Percentiles rank a stretch among this genome's conserved stretches.
These are phyloP conservation scores for Agrilus biguttatus DNA, from an alignment of 2,888 invertebrate species.

Conservation along the genomic window DNA sequence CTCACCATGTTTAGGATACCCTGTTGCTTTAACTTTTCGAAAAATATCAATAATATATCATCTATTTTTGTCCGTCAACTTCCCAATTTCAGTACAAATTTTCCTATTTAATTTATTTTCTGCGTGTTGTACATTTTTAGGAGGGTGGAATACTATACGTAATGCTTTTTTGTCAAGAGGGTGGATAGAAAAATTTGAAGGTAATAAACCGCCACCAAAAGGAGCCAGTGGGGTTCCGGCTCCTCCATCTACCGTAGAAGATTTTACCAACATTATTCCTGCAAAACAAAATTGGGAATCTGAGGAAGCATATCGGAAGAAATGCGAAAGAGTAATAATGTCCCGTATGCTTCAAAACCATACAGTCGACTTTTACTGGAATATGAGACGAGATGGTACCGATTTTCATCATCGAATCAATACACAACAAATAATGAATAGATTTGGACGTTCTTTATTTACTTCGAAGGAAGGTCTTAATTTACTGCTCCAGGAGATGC, in stretches of 20 bases:
- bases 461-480: conserved; percentile 87
- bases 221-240: not conserved
- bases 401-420: conserved; percentile 50
- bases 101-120: conserved; percentile 1
- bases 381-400: conserved; percentile 67
- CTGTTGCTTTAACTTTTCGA: no score
- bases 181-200: conserved; percentile 56
- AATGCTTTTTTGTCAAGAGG: conserved; percentile 54
- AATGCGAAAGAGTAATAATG: conserved; percentile 47
- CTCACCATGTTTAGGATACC: no score
- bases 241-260: conserved; percentile 15
- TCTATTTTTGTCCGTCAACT: no score
- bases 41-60: no score
- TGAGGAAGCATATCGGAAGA: conserved; percentile 35
- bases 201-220: conserved; percentile 6
- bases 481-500: conserved; percentile 61
- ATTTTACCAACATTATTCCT: conserved; percentile 27
- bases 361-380: conserved; percentile 82
- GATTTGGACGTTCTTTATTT: conserved; percentile 75
- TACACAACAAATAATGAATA: conserved; percentile 56
- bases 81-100: no score
- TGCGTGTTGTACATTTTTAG: conserved; percentile 23
- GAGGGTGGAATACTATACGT: conserved; percentile 56
- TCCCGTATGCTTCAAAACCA: conserved; percentile 66
- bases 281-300: conserved; percentile 28